Evolutionary conservation across 2,888 invertebrate species (phyloP), one percentile per base, ranked within the genome.

Genomic region (Lacanobia oleracea): DNA sequence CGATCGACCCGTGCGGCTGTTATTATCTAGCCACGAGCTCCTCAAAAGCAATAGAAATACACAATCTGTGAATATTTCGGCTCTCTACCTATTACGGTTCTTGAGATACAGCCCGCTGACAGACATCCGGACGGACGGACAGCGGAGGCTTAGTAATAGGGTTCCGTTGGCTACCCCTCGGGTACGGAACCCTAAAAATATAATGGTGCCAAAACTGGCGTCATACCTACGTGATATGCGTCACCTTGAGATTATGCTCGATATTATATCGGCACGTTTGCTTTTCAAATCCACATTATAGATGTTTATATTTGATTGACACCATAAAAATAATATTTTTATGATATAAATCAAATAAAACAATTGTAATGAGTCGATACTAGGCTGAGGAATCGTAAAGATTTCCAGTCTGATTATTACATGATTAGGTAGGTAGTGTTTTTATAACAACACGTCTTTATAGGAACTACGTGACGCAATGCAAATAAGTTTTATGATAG

Each of bases 341-440:
- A 61, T 45, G 2, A 5, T 27, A 60, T 33, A 50, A 43, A 71
- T 71, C 50, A 43, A 60, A 61, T 70, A 61, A 50, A 71, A 60
- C 18, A 51, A 72, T 18, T 21, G 6, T 1, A n/a, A 56, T 50
- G n/a, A n/a, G 37, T 27, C 23, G 14, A 43, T 37, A 50, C 14
- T 37, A 23, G 3, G 33, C 0, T 43, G 16, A 43, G 9, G 9
- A 23, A 5, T n/a, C 16, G n/a, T 54, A 48, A n/a, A 37, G 16
- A 40, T 69, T 54, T 0, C 2, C 16, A 50, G 18, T 50, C 14
- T 40, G n/a, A n/a, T n/a, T n/a, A n/a, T 14, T 6, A 9, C 50
- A 9, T 16, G 16, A 56, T 21, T 12, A 12, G 0, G 10, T 12
- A 12, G 0, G 10, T 5, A 54, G 14, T 54, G 37, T 45, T 54